Conservation (phyloP, 2,888 invertebrate genomes). For the Zele albiditarsus region DNA sequence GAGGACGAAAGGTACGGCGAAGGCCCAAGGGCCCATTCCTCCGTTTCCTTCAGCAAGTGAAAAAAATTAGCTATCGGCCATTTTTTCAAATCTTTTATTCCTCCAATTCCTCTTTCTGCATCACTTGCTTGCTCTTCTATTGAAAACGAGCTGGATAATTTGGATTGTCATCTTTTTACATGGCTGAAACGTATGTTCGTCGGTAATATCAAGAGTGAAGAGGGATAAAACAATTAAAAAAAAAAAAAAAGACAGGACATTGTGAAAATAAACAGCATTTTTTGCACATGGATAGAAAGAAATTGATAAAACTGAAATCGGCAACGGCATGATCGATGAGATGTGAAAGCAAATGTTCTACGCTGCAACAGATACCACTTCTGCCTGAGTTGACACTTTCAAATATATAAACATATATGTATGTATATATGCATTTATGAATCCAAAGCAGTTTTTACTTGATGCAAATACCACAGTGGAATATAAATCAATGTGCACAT, state of each 20-base stretch:
- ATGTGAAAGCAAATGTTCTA: neutral
- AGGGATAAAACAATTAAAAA: neutral
- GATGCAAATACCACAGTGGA: neutral
- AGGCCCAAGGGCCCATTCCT: constrained; percentile 79
- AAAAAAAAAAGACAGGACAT: neutral
- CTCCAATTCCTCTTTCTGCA: neutral
- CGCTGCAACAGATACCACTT: neutral
- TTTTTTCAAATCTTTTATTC: neutral
- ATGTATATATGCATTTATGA: neutral
- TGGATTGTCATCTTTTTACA: neutral
- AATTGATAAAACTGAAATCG: neutral
- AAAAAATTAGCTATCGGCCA: constrained; percentile 15
- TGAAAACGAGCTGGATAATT: neutral
- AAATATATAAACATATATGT: neutral
- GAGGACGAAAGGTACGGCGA: constrained; percentile 81
- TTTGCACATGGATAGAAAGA: neutral
- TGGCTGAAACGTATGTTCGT: neutral
- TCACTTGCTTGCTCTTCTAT: neutral
- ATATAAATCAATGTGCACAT: neutral
- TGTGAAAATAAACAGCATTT: neutral
- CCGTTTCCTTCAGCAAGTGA: constrained; percentile 47
- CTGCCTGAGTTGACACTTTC: neutral
- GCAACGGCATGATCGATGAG: neutral
- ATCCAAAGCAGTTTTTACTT: neutral
- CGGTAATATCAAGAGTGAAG: neutral